Conservation (phyloP, 2,797 vertebrate genomes). For the Spondyliosoma cantharus region DNA sequence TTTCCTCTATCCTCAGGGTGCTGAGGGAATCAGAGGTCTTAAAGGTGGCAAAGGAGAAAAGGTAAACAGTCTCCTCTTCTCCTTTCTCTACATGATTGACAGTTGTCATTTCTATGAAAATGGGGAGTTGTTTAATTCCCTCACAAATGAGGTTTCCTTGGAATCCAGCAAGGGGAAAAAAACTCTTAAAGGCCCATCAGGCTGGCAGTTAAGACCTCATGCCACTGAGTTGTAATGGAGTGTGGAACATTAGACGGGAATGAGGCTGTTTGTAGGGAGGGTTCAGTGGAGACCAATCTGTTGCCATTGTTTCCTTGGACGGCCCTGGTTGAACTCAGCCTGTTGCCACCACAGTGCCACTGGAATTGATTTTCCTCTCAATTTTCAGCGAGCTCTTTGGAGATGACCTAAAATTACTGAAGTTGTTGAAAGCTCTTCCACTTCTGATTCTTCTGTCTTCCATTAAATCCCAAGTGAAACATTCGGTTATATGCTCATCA, state of each 20-base stretch:
- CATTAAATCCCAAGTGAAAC: not conserved
- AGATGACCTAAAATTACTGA: conserved; percentile 19
- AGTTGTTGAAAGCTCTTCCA: conserved; percentile 5
- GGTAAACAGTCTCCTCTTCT: conserved; percentile 79
- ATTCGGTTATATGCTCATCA: not conserved
- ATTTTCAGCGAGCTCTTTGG: conserved; percentile 13
- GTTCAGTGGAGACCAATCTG: conserved; percentile 48
- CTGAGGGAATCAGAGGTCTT: conserved; percentile 95
- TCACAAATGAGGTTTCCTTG: conserved; percentile 52
- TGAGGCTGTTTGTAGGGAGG: conserved; percentile 55
- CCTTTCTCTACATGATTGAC: conserved; percentile 27
- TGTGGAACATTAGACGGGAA: conserved; percentile 67
- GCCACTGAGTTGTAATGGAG: conserved; percentile 70
- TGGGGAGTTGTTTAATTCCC: conserved; percentile 39
- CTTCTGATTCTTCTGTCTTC: conserved; percentile 3
- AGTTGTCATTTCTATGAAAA: conserved; percentile 49
- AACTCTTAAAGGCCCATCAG: conserved; percentile 54
- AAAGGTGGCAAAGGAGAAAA: conserved; percentile 98
- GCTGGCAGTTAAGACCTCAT: conserved; percentile 53
- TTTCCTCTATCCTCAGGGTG: conserved; percentile 84
- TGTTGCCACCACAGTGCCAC: conserved; percentile 19
- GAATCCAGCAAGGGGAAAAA: conserved; percentile 55
- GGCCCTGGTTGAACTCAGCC: conserved; percentile 13
- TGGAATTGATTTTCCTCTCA: conserved; percentile 24
- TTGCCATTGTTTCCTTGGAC: conserved; percentile 57